phyloP scores from a whole-genome alignment of 2,888 invertebrate species.

The Therioaphis trifolii region DNA sequence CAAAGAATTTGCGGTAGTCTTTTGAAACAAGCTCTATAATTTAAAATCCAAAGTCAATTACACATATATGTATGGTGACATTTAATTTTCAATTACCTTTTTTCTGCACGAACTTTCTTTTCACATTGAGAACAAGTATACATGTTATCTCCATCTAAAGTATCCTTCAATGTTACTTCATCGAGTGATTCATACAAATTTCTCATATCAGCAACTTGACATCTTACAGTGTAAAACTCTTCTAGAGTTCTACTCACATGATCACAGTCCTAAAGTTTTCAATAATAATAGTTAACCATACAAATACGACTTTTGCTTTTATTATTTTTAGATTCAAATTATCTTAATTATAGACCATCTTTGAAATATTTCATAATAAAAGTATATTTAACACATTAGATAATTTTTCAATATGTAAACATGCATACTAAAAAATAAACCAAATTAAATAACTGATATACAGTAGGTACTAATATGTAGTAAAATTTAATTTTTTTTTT shows the following conservation, averaged over 20 bases:
- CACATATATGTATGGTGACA: neutral
- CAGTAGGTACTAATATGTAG: no score
- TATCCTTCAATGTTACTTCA: conserved; percentile 97
- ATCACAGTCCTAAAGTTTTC: conserved; percentile 80
- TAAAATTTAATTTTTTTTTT: no score
- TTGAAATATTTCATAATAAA: no score
- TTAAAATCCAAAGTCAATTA: neutral
- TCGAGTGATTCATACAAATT: conserved; percentile 94
- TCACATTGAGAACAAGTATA: conserved; percentile 96
- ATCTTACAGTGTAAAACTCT: conserved; percentile 95
- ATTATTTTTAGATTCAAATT: no score
- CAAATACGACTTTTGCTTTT: no score
- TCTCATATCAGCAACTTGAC: conserved; percentile 96
- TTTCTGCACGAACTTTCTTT: conserved; percentile 94
- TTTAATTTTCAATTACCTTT: conserved; percentile 73
- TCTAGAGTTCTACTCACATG: conserved; percentile 94
- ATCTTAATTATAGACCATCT: no score
- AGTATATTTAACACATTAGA: no score
- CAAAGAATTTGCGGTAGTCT: conserved; percentile 92
- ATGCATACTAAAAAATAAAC: no score
- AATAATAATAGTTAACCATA: neutral
- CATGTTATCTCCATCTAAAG: conserved; percentile 96
- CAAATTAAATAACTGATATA: no score
- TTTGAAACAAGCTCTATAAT: conserved; percentile 87
- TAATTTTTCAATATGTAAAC: no score